These are phyloP conservation scores for Coluber constrictor DNA, from an alignment of 2,797 vertebrate species.

Conservation along the genomic window DNA sequence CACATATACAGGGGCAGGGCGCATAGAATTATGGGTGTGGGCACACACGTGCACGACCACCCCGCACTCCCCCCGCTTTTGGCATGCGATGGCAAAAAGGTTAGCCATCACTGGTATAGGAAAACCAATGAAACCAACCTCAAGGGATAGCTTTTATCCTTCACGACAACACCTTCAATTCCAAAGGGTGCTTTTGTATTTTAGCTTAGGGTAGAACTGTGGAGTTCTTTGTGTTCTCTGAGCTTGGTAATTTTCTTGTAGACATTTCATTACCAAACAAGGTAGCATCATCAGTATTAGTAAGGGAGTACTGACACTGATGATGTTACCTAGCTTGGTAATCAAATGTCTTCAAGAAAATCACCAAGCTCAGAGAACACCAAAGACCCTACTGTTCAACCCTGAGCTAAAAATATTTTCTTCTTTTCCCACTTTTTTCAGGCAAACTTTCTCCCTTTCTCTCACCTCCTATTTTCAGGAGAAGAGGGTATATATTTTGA, in stretches of 20 bases:
- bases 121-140: neutral
- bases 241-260: neutral
- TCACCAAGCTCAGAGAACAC: neutral
- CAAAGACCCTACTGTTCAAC: neutral
- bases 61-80: too few species aligned
- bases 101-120: neutral
- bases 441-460: neutral
- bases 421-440: neutral
- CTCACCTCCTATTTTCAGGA: neutral
- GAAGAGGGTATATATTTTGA: neutral
- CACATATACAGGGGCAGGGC: too few species aligned
- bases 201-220: neutral
- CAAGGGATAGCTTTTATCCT: neutral
- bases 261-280: neutral
- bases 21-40: too few species aligned
- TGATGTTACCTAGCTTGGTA: neutral
- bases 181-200: neutral
- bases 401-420: neutral
- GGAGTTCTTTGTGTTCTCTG: neutral
- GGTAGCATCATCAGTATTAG: neutral
- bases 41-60: too few species aligned
- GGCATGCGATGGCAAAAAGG: too few species aligned
- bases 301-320: neutral
- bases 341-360: neutral
- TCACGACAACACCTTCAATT: neutral